Percentiles rank a stretch among this genome's conserved stretches.
Evolutionary conservation across 2,888 invertebrate genomes (phyloP).

Genomic region (Cryptus viduatorius): DNA sequence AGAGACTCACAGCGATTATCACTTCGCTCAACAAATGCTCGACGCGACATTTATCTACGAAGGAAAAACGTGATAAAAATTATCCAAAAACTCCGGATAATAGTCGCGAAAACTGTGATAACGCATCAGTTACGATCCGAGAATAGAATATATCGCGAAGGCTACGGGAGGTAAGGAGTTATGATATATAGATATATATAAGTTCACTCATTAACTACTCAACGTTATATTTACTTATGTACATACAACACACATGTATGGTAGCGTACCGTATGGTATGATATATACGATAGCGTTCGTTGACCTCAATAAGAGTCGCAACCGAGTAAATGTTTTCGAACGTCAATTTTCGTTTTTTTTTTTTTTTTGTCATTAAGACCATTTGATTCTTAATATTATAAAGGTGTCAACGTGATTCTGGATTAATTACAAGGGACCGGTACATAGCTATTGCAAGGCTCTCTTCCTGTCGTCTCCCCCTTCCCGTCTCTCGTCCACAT

Average conservation of each 20-base stretch:
- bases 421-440: slow-evolving; percentile 62
- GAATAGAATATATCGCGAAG: slow-evolving; percentile 17
- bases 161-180: slow-evolving; percentile 11
- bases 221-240: slow-evolving; percentile 67
- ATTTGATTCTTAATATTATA: slow-evolving; percentile 40
- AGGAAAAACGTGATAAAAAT: slow-evolving; percentile 72
- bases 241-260: slow-evolving; percentile 57
- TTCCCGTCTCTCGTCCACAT: slow-evolving; percentile 17
- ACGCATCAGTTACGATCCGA: slow-evolving; percentile 27
- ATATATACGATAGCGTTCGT: slow-evolving; percentile 43
- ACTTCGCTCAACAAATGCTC: slow-evolving; percentile 81
- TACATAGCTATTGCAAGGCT: slow-evolving; percentile 22
- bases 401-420: slow-evolving; percentile 49
- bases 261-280: too few species aligned
- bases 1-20: slow-evolving; percentile 79
- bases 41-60: slow-evolving; percentile 81
- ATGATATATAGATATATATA: neutral
- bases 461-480: neutral
- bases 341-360: slow-evolving; percentile 2
- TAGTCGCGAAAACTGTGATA: slow-evolving; percentile 54
- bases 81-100: neutral
- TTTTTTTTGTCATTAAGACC: neutral
- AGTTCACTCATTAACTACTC: slow-evolving; percentile 58
- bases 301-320: slow-evolving; percentile 48
- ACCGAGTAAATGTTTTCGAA: slow-evolving; percentile 44